A percentile compares a stretch with the other conserved stretches of the same genome.
Conservation (phyloP, 1,140 invertebrate species). For the Drosophila trapezifrons region DNA sequence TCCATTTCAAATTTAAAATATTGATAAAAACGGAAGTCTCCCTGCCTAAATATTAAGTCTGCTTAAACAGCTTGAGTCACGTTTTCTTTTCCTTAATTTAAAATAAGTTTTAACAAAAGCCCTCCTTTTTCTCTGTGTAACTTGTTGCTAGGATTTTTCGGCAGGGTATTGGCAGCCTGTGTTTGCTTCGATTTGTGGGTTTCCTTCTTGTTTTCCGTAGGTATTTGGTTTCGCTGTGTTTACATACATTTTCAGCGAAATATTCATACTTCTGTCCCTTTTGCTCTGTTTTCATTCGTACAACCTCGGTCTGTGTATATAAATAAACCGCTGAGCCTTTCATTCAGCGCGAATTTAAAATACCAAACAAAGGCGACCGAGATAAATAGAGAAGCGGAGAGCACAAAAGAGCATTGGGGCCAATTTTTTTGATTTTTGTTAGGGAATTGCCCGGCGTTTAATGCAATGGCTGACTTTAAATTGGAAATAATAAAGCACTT, state of each 20-base stretch:
- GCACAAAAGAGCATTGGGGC: conserved; percentile 39
- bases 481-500: conserved; percentile 46
- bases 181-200: conserved; percentile 22
- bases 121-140: neutral
- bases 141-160: conserved; percentile 12
- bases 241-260: conserved; percentile 55
- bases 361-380: conserved; percentile 32
- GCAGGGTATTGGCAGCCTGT: conserved; percentile 26
- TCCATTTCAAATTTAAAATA: neutral
- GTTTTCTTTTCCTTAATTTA: neutral
- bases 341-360: conserved; percentile 40
- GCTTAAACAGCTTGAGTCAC: neutral
- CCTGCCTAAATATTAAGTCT: neutral
- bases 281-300: conserved; percentile 17
- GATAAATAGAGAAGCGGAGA: conserved; percentile 27
- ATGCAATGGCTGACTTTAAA: conserved; percentile 43
- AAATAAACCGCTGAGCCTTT: conserved; percentile 24
- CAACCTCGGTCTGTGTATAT: conserved; percentile 13
- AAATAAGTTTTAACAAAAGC: neutral
- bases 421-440: conserved; percentile 5
- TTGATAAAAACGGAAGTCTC: neutral
- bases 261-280: conserved; percentile 35
- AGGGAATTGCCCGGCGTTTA: conserved; percentile 25
- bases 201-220: conserved; percentile 23
- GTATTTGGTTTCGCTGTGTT: conserved; percentile 58